Evolutionary conservation across 2,797 vertebrate genomes (phyloP), one percentile per base, ranked within the genome.

Genomic region (Jordanella pulchra): DNA sequence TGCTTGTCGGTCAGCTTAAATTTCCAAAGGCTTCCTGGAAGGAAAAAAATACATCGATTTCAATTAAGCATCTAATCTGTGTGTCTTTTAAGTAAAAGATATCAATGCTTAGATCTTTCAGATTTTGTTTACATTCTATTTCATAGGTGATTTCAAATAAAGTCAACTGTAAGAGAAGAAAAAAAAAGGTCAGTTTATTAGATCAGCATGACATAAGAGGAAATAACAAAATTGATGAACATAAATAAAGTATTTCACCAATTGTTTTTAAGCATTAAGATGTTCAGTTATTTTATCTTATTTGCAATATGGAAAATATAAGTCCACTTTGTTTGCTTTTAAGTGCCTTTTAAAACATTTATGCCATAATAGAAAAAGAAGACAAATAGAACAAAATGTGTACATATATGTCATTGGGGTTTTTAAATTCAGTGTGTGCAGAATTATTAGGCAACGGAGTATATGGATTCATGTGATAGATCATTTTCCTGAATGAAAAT

Each of bases 11-110:
- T 73, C 69, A 39, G 53, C 0, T 45, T 39, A 27, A 51, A 48
- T 3, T 63, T 21, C 61, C 27, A 58, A 25, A 50, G 66, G 51
- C 17, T 51, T 69, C 83, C 92, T 92, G 84, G 4, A 80, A 90
- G 54, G 35, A 79, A n/a, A 84, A 53, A 82, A 9, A 82, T 18
- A 70, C 53, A 0, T n/a, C n/a, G 32, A 28, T 73, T 72, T 53
- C 75, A 13, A 54, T 54, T 23, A 21, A 60, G 11, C 9, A 39
- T 61, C 21, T 6, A 39, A n/a, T 32, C 32, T 39, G 32, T 35
- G 32, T 35, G 1, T 53, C 3, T 9, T 11, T 10, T n/a, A 12
- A 53, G 23, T 11, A 53, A 54, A 48, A 48, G 3, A 17, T 0
- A 48, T 5, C 17, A 54, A 25, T 23, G 32, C 35, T 39, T 61